Base-by-base conservation (phyloP, 2,797 vertebrate genomes). In the Sus cebifrons region DNA sequence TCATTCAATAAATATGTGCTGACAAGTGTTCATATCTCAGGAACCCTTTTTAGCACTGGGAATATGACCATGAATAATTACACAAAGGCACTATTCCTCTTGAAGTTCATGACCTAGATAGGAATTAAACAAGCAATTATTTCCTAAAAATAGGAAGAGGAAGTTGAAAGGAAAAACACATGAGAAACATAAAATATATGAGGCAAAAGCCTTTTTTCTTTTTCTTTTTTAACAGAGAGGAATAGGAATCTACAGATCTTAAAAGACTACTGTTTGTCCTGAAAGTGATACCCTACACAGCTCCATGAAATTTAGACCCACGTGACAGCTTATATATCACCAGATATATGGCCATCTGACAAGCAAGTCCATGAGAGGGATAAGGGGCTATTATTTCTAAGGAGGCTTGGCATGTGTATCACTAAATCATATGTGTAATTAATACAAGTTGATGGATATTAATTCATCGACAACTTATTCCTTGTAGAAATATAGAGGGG, bases 391-490 rank as follows among this genome's bases (percentile, higher is more conserved):
- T 11, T 77, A 75, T n/a, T 32, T 83, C 64, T 73, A 82, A 49
- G 21, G 60, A 79, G 27, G 16, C 15, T 81, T 52, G 13, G 67
- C 54, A 40, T 29, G 29, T 32, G 21, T 21, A 89, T 32, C 36
- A 83, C 5, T 85, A 93, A 83, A 75, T 86, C 79, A 36, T 32
- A 58, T 74, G 78, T n/a, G n/a, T 75, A 74, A 96, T 67, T 64
- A 85, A 82, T 21, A 78, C 3, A 93, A 40, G 21, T 62, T 82
- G 49, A 77, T 54, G 12, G 29, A 27, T 88, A 49, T 81, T 16
- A 96, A 85, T 91, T 75, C 3, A 56, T 64, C 20, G 85, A 91
- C 40, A 40, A 52, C 4, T 75, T 85, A 91, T 40, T 82, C 21
- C 86, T 95, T 73, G 49, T 93, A 77, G 89, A 89, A 64, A 54